Conservation (phyloP, 2,113 vertebrate genomes). For the Synchiropus splendidus region DNA sequence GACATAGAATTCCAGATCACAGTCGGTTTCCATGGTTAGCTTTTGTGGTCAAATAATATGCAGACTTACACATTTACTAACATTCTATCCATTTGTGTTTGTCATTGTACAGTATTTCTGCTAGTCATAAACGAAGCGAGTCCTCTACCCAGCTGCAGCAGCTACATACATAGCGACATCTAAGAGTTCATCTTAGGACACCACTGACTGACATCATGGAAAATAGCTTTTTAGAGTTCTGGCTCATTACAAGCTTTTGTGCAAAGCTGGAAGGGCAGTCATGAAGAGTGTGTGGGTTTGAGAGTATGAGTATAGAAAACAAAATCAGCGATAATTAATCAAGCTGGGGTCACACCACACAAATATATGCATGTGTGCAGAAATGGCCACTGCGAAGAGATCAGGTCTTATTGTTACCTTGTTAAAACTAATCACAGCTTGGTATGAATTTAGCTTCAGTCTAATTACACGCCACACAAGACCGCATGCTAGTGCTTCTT, state of each 20-base stretch:
- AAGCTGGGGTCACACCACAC: too few relatives aligned
- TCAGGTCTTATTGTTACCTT: too few relatives aligned
- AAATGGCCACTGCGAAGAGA: too few relatives aligned
- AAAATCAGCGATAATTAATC: too few relatives aligned
- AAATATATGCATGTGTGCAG: too few relatives aligned
- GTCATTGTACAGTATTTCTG: too few relatives aligned
- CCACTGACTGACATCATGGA: conserved; percentile 25
- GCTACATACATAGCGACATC: conserved; percentile 7
- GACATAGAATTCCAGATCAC: too few relatives aligned
- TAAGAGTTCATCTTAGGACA: conserved; percentile 21
- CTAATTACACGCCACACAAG: conserved; percentile 44
- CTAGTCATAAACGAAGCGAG: too few relatives aligned
- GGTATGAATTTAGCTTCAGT: conserved; percentile 38
- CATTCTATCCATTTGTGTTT: too few relatives aligned
- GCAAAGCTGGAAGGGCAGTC: conserved; percentile 10
- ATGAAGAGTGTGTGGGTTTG: neutral
- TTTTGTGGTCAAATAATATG: too few relatives aligned
- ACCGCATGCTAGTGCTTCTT: conserved; percentile 32
- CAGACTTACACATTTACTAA: too few relatives aligned
- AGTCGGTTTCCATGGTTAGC: too few relatives aligned
- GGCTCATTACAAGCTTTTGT: conserved; percentile 25
- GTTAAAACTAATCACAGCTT: conserved; percentile 41
- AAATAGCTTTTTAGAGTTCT: conserved; percentile 33
- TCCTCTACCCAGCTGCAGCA: neutral
- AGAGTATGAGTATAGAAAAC: neutral